A percentile compares a stretch with the other conserved stretches of the same genome.
Conservation (phyloP, 1,140 invertebrate species). For the Hyphantria cunea region DNA sequence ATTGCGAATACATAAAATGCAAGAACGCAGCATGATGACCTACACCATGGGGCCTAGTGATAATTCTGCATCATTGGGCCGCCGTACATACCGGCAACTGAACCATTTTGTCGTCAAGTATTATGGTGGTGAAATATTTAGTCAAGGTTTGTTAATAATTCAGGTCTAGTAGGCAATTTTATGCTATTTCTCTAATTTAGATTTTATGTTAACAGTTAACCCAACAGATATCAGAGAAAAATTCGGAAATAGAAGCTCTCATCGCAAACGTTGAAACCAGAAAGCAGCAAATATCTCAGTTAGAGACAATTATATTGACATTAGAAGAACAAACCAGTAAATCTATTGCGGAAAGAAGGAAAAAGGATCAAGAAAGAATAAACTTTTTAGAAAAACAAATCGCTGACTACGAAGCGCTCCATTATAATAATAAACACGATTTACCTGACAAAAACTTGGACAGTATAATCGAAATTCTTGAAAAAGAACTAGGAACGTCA, state of each 20-base stretch:
- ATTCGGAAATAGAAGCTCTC: constrained; percentile 56
- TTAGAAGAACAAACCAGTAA: constrained; percentile 60
- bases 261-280: constrained; percentile 53
- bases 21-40: too few relatives aligned
- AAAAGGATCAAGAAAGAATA: constrained; percentile 54
- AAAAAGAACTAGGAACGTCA: constrained; percentile 59
- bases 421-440: constrained; percentile 38
- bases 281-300: constrained; percentile 62
- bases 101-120: too few relatives aligned
- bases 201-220: constrained; percentile 40
- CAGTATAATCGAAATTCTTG: constrained; percentile 64
- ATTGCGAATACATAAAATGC: too few relatives aligned
- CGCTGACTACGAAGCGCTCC: constrained; percentile 43
- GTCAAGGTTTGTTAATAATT: too few relatives aligned
- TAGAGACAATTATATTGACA: constrained; percentile 67
- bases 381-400: constrained; percentile 50
- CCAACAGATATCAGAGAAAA: constrained; percentile 56
- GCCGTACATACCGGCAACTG: too few relatives aligned
- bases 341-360: constrained; percentile 46
- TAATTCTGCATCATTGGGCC: too few relatives aligned
- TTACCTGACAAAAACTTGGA: constrained; percentile 53
- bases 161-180: too few relatives aligned
- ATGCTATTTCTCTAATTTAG: too few relatives aligned
- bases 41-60: too few relatives aligned
- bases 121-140: too few relatives aligned